Conservation (phyloP, 2,888 invertebrate genomes). For the Athalia cordata region DNA sequence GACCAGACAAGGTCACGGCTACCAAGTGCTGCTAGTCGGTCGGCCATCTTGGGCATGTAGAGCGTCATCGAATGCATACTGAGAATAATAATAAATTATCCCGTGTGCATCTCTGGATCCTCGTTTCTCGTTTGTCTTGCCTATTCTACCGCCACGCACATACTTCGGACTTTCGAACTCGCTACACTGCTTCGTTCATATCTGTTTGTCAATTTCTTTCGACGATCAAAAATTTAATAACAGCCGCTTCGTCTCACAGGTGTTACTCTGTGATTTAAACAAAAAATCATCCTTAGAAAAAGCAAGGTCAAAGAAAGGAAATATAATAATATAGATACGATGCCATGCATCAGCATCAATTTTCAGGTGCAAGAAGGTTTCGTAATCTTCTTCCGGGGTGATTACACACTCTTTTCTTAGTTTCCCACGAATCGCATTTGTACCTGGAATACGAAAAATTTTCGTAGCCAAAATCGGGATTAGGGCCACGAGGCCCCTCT, state of each 20-base stretch:
- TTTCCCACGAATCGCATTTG: neutral
- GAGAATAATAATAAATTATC: constrained; percentile 63
- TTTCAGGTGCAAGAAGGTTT: too few relatives aligned
- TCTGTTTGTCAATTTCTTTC: constrained; percentile 4
- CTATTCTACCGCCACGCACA: neutral
- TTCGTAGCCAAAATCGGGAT: constrained; percentile 15
- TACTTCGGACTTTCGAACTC: constrained; percentile 29
- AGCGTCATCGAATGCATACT: constrained; percentile 62
- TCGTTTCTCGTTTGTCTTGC: neutral
- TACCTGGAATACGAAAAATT: neutral
- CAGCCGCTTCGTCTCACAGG: neutral
- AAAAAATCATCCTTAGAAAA: too few relatives aligned
- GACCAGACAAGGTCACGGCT: constrained; percentile 73
- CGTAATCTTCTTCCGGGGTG: too few relatives aligned
- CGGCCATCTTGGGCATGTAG: constrained; percentile 68
- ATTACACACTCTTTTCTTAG: too few relatives aligned
- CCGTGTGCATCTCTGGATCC: neutral
- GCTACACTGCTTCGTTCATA: neutral
- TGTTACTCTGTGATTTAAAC: neutral
- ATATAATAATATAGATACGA: too few relatives aligned
- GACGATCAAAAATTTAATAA: neutral
- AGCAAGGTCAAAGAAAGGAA: too few relatives aligned
- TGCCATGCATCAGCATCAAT: too few relatives aligned
- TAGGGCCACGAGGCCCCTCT: constrained; percentile 39
- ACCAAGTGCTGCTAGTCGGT: constrained; percentile 59